Base-by-base conservation (phyloP, 2,113 vertebrate genomes). In the Peromyscus maniculatus region DNA sequence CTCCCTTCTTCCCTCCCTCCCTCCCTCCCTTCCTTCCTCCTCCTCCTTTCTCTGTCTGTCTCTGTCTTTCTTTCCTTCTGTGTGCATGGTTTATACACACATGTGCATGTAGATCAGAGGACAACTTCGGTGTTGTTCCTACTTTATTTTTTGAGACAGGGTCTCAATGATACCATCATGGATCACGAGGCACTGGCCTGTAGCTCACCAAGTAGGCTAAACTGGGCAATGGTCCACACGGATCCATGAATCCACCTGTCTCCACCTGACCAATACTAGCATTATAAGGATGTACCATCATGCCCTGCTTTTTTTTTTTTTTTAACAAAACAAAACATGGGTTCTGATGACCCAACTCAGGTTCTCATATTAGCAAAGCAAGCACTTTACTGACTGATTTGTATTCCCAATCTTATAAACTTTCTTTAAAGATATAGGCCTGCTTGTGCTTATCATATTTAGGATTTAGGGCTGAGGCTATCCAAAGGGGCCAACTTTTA, bases 1-100 rank as follows among this genome's bases (percentile, higher is more conserved):
- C 15, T 12, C 8, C 46, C 4, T 6, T 15, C 28, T 5, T 31
- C 9, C 13, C 2, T 24, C 2, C 49, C 7, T 17, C 43, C 28
- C 3, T 49, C 3, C 24, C 1, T 49, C 6, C 13, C 2, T 80
- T 7, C 17, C 1, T 49, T 1, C 11, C 4, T 46, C 3, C 11
- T 28, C 7, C 52, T 31, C 57, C n/a, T n/a, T 24, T 33, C n/a
- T 57, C 43, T 78, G 43, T 21, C 31, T 82, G 19, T 80, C 49
- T 62, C 12, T 64, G 19, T 28, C 12, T 39, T n/a, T 84, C 17
- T 33, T 67, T 67, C 9, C 62, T 69, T 46, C 64, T 69, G 62
- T 31, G 31, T 49, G 28, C 10, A 21, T 28, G 62, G 3, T 43
- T 7, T 43, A 43, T 26, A 64, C 24, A 16, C 1, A 43, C 12